phyloP scores from a whole-genome alignment of 1,140 invertebrate species.

The Leptopilina clavipes region DNA sequence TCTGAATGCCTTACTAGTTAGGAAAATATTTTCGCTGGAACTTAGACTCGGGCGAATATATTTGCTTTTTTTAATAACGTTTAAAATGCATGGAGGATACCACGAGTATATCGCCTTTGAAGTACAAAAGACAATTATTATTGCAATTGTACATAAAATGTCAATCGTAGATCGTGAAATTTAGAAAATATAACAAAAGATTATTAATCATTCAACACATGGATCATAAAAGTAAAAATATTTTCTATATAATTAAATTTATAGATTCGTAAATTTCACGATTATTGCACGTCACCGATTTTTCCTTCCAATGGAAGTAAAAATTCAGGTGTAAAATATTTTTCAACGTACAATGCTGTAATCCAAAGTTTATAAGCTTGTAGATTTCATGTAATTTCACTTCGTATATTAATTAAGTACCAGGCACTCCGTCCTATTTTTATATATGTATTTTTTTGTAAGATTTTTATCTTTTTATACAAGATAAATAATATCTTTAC shows the following conservation, averaged over 20 bases:
- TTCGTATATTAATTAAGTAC: conserved; percentile 16
- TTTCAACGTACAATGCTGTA: conserved; percentile 56
- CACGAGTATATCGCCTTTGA: conserved; percentile 34
- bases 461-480: conserved; percentile 30
- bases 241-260: too few species aligned
- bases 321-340: conserved; percentile 42
- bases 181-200: too few species aligned
- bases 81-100: not conserved
- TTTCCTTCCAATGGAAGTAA: not conserved
- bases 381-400: conserved; percentile 5
- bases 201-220: too few species aligned
- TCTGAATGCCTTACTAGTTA: conserved; percentile 27
- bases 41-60: not conserved
- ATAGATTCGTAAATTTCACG: not conserved
- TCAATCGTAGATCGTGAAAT: conserved; percentile 8
- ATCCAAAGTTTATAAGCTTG: conserved; percentile 52
- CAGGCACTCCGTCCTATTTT: conserved; percentile 32
- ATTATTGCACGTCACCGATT: not conserved
- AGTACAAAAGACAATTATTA: conserved; percentile 26
- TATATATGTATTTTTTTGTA: conserved; percentile 9
- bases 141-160: conserved; percentile 23
- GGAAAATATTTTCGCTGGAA: not conserved
- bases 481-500: conserved; percentile 7
- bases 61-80: conserved; percentile 10
- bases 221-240: too few species aligned